These are phyloP conservation scores for Sycobia sp. DNA, from an alignment of 1,140 invertebrate genomes.

Conservation along the genomic window DNA sequence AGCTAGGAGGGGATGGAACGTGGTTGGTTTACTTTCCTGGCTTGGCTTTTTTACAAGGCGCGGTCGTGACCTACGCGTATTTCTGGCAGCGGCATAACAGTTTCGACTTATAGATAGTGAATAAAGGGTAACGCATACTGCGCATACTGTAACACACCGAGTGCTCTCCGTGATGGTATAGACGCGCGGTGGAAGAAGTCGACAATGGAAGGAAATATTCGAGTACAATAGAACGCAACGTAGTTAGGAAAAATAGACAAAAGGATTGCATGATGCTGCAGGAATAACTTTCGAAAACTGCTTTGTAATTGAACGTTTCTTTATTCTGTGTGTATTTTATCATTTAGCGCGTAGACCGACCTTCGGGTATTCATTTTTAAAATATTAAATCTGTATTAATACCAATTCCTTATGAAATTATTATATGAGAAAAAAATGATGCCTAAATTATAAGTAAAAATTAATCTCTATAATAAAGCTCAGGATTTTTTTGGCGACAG, in stretches of 20 bases:
- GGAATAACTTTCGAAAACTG: not conserved
- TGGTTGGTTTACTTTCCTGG: conserved; percentile 61
- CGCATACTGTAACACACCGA: too few relatives aligned
- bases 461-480: too few relatives aligned
- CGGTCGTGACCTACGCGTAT: conserved; percentile 54
- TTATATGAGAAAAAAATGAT: too few relatives aligned
- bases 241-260: not conserved
- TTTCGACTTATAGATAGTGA: conserved; percentile 20
- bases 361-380: too few relatives aligned
- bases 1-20: conserved; percentile 60
- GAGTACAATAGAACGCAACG: not conserved
- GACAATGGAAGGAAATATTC: not conserved
- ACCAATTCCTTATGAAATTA: too few relatives aligned
- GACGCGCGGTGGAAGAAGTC: not conserved
- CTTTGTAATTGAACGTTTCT: conserved; percentile 3
- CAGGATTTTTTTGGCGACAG: too few relatives aligned
- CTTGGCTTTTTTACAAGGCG: conserved; percentile 54
- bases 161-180: too few relatives aligned
- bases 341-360: too few relatives aligned
- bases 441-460: too few relatives aligned
- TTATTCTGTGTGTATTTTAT: too few relatives aligned
- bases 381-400: too few relatives aligned
- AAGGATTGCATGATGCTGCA: conserved; percentile 6
- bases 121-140: not conserved
- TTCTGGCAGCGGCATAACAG: conserved; percentile 19